A percentile compares a stretch with the other conserved stretches of the same genome.
Evolutionary conservation across 2,113 vertebrate species (phyloP).

Genomic region (Eublepharis macularius): DNA sequence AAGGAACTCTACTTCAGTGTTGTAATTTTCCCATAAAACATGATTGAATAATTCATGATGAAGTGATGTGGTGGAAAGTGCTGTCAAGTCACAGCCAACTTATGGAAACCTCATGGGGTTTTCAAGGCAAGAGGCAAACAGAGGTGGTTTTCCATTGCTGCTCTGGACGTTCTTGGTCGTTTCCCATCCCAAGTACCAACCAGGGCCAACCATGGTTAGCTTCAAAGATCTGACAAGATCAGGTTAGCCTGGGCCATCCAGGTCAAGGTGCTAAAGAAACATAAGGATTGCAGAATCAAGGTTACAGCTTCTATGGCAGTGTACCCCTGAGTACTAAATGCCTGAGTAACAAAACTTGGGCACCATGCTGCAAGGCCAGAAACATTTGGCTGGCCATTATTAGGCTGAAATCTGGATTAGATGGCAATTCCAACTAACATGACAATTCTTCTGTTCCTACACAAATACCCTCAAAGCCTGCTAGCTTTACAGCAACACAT

Average conservation of each 20-base stretch:
- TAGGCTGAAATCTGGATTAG: background rate
- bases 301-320: background rate
- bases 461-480: background rate
- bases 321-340: background rate
- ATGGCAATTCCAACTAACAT: background rate
- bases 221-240: no score
- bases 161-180: no score
- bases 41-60: no score
- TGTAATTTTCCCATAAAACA: background rate
- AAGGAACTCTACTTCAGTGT: background rate
- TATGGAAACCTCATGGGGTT: no score
- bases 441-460: no score
- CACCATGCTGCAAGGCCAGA: background rate
- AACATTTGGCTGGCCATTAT: background rate
- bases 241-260: no score
- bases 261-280: no score
- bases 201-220: no score
- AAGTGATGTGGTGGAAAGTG: background rate
- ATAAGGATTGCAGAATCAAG: background rate
- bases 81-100: no score
- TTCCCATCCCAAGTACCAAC: no score
- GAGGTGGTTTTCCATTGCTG: no score
- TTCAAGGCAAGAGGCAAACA: no score
- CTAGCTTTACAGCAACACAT: background rate
- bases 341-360: background rate